Percentiles rank a stretch among this genome's conserved stretches.
Conservation (phyloP, 1,140 invertebrate genomes). For the Drosophila neocordata region DNA sequence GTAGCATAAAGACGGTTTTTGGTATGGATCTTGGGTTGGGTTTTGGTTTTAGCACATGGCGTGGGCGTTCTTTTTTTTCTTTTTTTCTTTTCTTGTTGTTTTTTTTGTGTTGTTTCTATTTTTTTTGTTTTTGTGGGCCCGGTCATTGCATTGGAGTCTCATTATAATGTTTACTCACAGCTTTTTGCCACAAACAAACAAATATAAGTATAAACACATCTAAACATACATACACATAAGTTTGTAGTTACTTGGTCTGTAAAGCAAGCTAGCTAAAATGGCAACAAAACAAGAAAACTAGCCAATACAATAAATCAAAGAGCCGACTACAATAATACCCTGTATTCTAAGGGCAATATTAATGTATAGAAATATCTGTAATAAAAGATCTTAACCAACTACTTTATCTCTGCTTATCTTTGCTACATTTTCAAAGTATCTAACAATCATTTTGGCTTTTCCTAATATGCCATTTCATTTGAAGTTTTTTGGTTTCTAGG, state of each 20-base stretch:
- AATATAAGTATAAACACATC: neutral
- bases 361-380: too few relatives aligned
- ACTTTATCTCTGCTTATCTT: too few relatives aligned
- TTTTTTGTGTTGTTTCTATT: neutral
- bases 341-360: too few relatives aligned
- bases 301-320: neutral
- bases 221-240: neutral
- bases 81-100: constrained; percentile 18
- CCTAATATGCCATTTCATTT: neutral
- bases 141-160: constrained; percentile 54
- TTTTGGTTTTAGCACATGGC: constrained; percentile 44
- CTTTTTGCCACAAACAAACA: constrained; percentile 15
- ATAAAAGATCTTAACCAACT: too few relatives aligned
- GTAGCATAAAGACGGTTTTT: constrained; percentile 9
- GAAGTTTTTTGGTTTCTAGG: neutral
- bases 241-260: constrained; percentile 14
- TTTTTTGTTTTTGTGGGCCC: constrained; percentile 46
- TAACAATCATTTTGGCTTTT: neutral
- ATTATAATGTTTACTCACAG: constrained; percentile 59
- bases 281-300: constrained; percentile 45
- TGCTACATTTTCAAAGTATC: too few relatives aligned
- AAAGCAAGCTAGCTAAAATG: constrained; percentile 63
- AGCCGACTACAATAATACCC: neutral
- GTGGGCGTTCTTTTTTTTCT: constrained; percentile 58
- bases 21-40: constrained; percentile 43